Evolutionary conservation across 1,140 invertebrate species (phyloP), one percentile per base, ranked within the genome.

Genomic region (Drosophila paulistorum): DNA sequence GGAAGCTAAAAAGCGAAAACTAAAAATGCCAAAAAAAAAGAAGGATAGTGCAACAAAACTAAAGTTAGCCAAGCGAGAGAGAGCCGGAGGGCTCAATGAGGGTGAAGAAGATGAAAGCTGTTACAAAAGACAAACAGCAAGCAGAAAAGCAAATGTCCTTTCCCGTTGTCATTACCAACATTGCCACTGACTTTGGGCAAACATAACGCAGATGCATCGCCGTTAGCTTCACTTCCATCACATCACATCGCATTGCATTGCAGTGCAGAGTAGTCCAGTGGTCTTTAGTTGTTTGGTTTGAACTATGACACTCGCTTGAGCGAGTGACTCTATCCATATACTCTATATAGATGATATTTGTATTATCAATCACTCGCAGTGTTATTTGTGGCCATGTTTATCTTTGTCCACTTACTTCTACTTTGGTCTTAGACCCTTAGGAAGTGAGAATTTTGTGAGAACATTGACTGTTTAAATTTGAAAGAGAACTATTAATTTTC

Each of bases 1-100:
- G 65, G 58, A 70, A 69, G 61, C 70, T 73, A 58, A 66, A 81
- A 65, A 54, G 57, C 54, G 42, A 39, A 61, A 68, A 64, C 7
- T 9, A 37, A 37, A 69, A 55, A 23, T 30, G 57, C 17, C 41
- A 65, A 71, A 59, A 39, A 1, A n/a, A 41, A 13, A 71, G 23
- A 63, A 48, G n/a, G 14, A 39, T 14, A 45, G 51, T 4, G 20
- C 11, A 23, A 9, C 33, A 9, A 13, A 55, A 41, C 60, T 66
- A 61, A 42, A 14, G 70, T 74, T 41, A 13, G 7, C n/a, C 45
- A 5, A 35, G 23, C 33, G 30, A 23, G 20, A 37, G 42, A 64
- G 2, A 9, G 17, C 13, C 2, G 7, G 3, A 4, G 45, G 45
- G 45, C 2, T 48, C 7, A 7, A 14, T 45, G n/a, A 14, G n/a